Conservation (phyloP, 1,140 invertebrate species). For the Radopholus similis region DNA sequence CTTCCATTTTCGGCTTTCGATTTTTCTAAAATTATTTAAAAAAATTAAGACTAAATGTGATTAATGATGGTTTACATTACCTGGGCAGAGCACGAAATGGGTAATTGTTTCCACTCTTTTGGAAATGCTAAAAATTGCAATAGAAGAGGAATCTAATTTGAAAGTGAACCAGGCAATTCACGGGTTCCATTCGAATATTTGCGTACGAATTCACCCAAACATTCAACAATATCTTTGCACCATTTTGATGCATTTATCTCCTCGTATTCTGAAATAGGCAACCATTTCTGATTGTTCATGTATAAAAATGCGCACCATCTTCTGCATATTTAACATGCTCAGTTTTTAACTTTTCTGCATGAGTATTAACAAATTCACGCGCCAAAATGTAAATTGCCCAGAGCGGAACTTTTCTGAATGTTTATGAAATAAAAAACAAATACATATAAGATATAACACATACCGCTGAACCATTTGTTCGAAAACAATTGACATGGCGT, state of each 20-base stretch:
- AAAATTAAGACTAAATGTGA: no score
- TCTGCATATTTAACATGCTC: background rate
- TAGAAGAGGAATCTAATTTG: background rate
- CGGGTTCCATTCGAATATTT: background rate
- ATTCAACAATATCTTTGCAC: background rate
- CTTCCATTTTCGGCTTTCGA: constrained; percentile 29
- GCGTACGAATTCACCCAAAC: constrained; percentile 4
- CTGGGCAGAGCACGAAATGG: constrained; percentile 7
- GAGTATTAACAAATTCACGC: constrained; percentile 10
- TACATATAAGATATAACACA: background rate
- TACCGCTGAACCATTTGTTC: constrained; percentile 9
- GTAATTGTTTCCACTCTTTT: background rate
- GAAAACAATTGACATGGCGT: background rate
- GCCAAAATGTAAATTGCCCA: constrained; percentile 11
- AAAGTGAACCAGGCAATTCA: constrained; percentile 6
- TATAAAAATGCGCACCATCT: background rate
- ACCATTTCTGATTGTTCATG: background rate
- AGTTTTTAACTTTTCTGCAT: background rate
- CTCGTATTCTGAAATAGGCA: background rate
- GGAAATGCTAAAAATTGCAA: background rate
- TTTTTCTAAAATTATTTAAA: no score
- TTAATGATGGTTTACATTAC: no score
- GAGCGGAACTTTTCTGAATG: constrained; percentile 10
- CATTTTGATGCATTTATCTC: background rate
- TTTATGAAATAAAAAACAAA: background rate